phyloP scores from a whole-genome alignment of 2,888 invertebrate species.

The Diachrysia chrysitis region DNA sequence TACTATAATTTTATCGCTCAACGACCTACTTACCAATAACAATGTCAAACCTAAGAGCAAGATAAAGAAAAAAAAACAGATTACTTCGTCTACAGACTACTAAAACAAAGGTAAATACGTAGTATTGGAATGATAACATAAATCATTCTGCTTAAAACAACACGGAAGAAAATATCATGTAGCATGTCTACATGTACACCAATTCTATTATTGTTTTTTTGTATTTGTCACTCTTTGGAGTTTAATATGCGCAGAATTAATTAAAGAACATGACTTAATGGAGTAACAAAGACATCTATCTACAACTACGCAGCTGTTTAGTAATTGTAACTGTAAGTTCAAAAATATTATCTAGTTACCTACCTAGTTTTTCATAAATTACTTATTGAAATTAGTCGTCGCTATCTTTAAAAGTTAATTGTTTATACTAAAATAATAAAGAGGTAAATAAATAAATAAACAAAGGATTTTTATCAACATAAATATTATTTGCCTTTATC shows the following conservation, averaged over 20 bases:
- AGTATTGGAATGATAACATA: conserved; percentile 25
- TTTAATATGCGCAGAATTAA: conserved; percentile 7
- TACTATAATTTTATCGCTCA: conserved; percentile 9
- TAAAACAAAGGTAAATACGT: conserved; percentile 24
- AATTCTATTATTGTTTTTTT: conserved; percentile 25
- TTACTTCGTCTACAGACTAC: not conserved
- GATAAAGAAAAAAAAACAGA: conserved; percentile 1
- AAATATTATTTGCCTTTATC: conserved; percentile 1
- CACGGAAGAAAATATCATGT: conserved; percentile 20
- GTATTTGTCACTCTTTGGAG: not conserved
- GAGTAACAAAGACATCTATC: conserved; percentile 8
- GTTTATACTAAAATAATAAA: too few species aligned
- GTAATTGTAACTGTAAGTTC: conserved; percentile 6
- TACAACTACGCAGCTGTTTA: conserved; percentile 8
- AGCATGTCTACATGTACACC: conserved; percentile 18
- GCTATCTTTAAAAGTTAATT: not conserved
- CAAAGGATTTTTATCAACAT: conserved; percentile 10
- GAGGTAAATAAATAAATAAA: conserved; percentile 14
- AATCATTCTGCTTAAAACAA: conserved; percentile 25
- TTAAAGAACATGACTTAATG: not conserved
- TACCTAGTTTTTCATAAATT: conserved; percentile 7
- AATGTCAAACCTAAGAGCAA: conserved; percentile 2
- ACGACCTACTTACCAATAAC: conserved; percentile 16
- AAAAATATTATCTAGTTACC: not conserved
- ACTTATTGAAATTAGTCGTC: conserved; percentile 14